Conservation (phyloP, 2,888 invertebrate genomes). For the Smittia aterrima region DNA sequence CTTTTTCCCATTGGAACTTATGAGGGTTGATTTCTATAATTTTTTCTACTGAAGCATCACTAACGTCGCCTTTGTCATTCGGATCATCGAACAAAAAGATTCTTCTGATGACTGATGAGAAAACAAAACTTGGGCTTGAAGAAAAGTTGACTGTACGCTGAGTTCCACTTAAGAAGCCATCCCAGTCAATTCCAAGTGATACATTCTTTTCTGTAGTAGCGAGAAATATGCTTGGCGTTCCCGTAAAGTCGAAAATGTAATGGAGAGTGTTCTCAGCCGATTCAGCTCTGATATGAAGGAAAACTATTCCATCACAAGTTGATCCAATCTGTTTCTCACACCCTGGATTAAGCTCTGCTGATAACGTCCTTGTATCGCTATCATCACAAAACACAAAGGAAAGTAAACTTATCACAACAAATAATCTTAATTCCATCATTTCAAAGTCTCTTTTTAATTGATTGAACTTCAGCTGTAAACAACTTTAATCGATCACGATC, state of each 20-base stretch:
- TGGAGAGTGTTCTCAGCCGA: constrained; percentile 62
- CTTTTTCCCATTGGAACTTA: constrained; percentile 52
- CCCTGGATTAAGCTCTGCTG: background rate
- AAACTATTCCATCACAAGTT: constrained; percentile 48
- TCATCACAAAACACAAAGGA: background rate
- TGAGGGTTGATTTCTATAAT: constrained; percentile 50
- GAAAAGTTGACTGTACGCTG: constrained; percentile 53
- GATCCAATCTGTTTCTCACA: background rate
- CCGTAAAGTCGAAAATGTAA: constrained; percentile 66
- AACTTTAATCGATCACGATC: no score
- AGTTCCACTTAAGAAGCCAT: constrained; percentile 46
- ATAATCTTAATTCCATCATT: no score
- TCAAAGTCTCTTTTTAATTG: no score
- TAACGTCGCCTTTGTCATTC: constrained; percentile 55
- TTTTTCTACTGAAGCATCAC: constrained; percentile 48
- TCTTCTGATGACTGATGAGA: constrained; percentile 62
- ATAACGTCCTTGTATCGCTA: background rate
- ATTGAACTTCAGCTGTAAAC: no score
- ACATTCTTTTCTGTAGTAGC: constrained; percentile 56
- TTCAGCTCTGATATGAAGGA: constrained; percentile 59
- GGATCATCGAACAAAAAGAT: constrained; percentile 62
- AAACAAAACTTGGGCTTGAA: constrained; percentile 58
- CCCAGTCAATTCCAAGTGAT: constrained; percentile 58
- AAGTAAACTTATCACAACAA: no score
- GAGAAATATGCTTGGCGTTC: constrained; percentile 60